These are phyloP conservation scores for Aphidius gifuensis DNA, from an alignment of 1,140 invertebrate species.

Conservation along the genomic window DNA sequence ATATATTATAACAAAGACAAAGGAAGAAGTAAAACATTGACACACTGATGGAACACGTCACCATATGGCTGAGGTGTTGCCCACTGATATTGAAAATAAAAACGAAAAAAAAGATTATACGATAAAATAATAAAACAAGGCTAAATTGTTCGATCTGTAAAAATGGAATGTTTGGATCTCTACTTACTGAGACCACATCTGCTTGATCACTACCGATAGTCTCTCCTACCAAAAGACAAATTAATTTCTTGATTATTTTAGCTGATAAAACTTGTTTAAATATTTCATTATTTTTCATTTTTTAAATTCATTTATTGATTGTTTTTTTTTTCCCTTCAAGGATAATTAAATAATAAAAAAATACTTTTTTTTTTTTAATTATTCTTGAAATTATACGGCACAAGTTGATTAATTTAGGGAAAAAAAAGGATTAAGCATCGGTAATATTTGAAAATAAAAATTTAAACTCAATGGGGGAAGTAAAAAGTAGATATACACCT, in stretches of 20 bases:
- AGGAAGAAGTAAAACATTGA: slow-evolving; percentile 33
- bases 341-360: too few species aligned
- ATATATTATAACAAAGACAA: slow-evolving; percentile 22
- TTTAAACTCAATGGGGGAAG: too few species aligned
- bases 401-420: too few species aligned
- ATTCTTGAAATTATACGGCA: too few species aligned
- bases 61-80: slow-evolving; percentile 39
- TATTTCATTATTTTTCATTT: slow-evolving; percentile 1
- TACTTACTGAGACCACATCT: slow-evolving; percentile 25
- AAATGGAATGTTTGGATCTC: too few species aligned
- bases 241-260: slow-evolving; percentile 43
- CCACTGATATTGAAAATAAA: slow-evolving; percentile 32
- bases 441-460: background rate
- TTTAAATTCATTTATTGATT: background rate
- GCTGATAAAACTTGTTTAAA: background rate
- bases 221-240: slow-evolving; percentile 46
- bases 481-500: too few species aligned
- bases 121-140: too few species aligned
- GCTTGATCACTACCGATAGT: slow-evolving; percentile 41
- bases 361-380: too few species aligned
- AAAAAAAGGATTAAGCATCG: background rate
- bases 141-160: too few species aligned
- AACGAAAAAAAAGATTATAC: slow-evolving; percentile 13
- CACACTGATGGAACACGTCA: slow-evolving; percentile 30
- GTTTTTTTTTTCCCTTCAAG: too few species aligned